These are phyloP conservation scores for Archilochus colubris DNA, from an alignment of 2,113 vertebrate species.

Conservation along the genomic window DNA sequence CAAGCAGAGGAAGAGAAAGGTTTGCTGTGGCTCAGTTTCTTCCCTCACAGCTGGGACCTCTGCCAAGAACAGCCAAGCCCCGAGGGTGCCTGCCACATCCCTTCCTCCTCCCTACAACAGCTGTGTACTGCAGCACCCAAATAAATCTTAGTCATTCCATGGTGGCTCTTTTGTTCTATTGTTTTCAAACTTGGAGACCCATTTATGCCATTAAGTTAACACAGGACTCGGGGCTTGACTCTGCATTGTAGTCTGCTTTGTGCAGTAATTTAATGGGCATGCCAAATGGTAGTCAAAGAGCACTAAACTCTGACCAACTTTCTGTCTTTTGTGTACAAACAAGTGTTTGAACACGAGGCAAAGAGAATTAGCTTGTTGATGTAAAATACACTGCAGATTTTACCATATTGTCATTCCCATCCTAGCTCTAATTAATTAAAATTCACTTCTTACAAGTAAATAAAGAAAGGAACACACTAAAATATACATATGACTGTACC, in stretches of 20 bases:
- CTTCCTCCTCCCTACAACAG: background rate
- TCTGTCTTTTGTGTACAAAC: conserved; percentile 1
- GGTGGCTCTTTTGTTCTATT: conserved; percentile 13
- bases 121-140: conserved; percentile 7
- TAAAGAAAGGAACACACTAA: background rate
- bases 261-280: conserved; percentile 44
- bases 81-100: background rate
- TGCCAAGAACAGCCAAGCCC: background rate
- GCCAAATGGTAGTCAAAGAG: conserved; percentile 6
- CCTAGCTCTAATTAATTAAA: background rate
- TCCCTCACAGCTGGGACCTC: background rate
- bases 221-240: background rate
- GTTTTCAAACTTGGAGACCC: conserved; percentile 4
- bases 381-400: background rate
- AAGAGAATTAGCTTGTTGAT: background rate
- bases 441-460: background rate
- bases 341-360: background rate
- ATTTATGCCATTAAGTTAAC: conserved; percentile 15
- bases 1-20: background rate
- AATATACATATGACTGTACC: fast-evolving
- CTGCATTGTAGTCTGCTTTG: conserved; percentile 33
- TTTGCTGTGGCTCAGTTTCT: background rate
- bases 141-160: conserved; percentile 2
- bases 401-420: background rate
- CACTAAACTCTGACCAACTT: background rate